Percentiles rank a stretch among this genome's conserved stretches.
Evolutionary conservation across 2,113 vertebrate species (phyloP).

Genomic region (Pachycephala philippinensis): DNA sequence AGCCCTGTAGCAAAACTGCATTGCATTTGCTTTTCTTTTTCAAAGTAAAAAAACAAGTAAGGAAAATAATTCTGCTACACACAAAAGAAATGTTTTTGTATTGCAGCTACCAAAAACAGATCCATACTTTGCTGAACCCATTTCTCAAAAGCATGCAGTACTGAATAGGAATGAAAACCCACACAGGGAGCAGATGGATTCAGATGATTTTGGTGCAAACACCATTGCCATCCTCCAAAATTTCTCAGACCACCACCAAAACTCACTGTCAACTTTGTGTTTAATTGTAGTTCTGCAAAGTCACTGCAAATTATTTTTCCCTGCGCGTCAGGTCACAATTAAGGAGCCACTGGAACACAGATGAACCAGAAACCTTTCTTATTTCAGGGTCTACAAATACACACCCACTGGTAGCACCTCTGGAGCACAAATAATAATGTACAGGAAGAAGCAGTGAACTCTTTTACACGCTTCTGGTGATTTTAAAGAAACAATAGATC

Average conservation of each 20-base stretch:
- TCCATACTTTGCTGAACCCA: neutral
- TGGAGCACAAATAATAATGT: neutral
- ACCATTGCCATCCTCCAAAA: neutral
- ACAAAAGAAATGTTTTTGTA: neutral
- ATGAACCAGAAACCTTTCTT: neutral
- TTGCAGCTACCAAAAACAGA: slow-evolving; percentile 12
- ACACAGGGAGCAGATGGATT: neutral
- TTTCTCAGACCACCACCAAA: neutral
- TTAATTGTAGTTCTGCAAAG: neutral
- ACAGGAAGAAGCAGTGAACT: neutral
- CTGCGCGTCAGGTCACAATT: neutral
- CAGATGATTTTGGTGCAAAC: neutral
- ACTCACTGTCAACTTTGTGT: neutral
- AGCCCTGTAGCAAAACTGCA: neutral
- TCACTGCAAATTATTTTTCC: neutral
- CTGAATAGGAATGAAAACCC: neutral
- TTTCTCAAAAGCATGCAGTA: neutral
- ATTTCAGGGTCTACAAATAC: neutral
- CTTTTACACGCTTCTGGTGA: neutral
- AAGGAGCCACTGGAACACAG: neutral
- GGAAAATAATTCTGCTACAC: neutral
- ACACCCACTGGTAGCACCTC: neutral
- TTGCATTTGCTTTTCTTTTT: neutral
- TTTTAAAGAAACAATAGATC: neutral
- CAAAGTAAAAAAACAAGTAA: neutral